A percentile compares a stretch with the other conserved stretches of the same genome.
Evolutionary conservation across 1,140 invertebrate species (phyloP).

Genomic region (Eciton burchellii): DNA sequence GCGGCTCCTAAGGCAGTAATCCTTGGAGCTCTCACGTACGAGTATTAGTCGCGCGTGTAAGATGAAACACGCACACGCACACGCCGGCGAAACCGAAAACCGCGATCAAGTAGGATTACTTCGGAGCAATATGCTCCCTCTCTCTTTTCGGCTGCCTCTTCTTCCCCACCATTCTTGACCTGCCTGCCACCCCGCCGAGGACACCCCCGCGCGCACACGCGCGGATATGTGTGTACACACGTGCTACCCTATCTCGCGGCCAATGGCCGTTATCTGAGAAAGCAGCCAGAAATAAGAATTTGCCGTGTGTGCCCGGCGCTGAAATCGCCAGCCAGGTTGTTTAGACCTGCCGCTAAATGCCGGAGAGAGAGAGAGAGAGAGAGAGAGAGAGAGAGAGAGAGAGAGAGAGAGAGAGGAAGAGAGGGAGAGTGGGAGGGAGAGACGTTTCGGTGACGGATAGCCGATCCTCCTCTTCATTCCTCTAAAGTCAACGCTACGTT

Average conservation of each 20-base stretch:
- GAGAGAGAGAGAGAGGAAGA: too few relatives aligned
- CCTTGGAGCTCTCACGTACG: conserved; percentile 79
- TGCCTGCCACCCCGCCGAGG: conserved; percentile 54
- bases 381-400: too few relatives aligned
- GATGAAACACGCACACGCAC: conserved; percentile 61
- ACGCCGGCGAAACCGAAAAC: conserved; percentile 79
- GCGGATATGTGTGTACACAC: conserved; percentile 65
- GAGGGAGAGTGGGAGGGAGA: too few relatives aligned
- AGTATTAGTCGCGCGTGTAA: conserved; percentile 74
- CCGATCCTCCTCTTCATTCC: neutral
- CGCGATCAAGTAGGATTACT: conserved; percentile 85
- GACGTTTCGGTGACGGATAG: conserved; percentile 8
- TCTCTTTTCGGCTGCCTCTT: conserved; percentile 68
- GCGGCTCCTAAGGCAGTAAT: conserved; percentile 81
- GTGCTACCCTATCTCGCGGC: conserved; percentile 70
- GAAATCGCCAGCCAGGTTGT: conserved; percentile 32
- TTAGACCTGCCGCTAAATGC: conserved; percentile 56
- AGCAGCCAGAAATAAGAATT: conserved; percentile 76
- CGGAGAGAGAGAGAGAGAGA: too few relatives aligned
- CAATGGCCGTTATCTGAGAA: conserved; percentile 78
- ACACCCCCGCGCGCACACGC: conserved; percentile 66
- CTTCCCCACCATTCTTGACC: conserved; percentile 58
- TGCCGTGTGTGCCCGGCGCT: conserved; percentile 65
- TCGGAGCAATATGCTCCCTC: conserved; percentile 82
- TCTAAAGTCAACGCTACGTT: neutral